Evolutionary conservation across 2,113 vertebrate genomes (phyloP).

Genomic region (Blennius ocellaris): DNA sequence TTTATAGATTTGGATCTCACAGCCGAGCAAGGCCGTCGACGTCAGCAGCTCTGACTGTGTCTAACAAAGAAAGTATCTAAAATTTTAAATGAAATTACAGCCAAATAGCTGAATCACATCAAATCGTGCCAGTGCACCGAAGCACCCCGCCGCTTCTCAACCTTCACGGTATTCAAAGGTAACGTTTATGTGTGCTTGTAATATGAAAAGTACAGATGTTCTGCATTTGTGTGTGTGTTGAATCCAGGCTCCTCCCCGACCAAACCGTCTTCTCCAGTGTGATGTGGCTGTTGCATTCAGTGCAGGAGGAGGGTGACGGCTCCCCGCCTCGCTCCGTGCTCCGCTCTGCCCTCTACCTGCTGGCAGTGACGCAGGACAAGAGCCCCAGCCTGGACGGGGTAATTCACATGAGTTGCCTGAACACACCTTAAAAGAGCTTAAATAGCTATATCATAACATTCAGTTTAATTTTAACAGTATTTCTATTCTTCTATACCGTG

Average conservation of each 20-base stretch:
- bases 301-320: constrained; percentile 82
- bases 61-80: too few relatives aligned
- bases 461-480: background rate
- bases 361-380: constrained; percentile 88
- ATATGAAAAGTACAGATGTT: too few relatives aligned
- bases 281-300: constrained; percentile 82
- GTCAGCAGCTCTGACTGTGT: too few relatives aligned
- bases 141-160: too few relatives aligned
- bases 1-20: too few relatives aligned
- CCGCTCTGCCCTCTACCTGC: constrained; percentile 89
- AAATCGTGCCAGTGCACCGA: too few relatives aligned
- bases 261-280: constrained; percentile 86
- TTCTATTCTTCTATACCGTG: background rate
- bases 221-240: too few relatives aligned
- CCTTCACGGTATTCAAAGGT: too few relatives aligned
- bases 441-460: background rate
- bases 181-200: too few relatives aligned
- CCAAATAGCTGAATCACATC: too few relatives aligned
- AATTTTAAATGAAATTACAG: too few relatives aligned
- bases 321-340: constrained; percentile 76
- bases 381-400: constrained; percentile 84
- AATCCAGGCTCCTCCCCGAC: constrained; percentile 89
- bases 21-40: too few relatives aligned
- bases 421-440: background rate
- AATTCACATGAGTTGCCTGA: background rate